Conservation (phyloP, 2,797 vertebrate genomes). For the Aphelocoma californica region DNA sequence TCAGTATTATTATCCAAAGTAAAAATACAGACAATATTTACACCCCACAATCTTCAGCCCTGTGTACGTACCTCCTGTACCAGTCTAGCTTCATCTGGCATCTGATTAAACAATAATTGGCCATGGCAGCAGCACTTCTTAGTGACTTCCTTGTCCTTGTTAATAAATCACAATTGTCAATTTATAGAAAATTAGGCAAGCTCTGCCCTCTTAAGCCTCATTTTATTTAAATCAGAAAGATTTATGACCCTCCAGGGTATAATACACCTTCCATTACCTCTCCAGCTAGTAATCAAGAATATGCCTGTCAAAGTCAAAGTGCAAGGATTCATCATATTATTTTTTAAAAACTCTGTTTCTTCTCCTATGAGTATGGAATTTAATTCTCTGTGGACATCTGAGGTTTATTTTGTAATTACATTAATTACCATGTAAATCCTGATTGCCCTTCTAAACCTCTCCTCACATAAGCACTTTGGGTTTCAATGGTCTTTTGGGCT, state of each 20-base stretch:
- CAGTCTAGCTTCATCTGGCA: conserved; percentile 5
- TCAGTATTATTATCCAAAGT: not conserved
- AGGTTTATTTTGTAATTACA: conserved; percentile 56
- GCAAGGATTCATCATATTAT: conserved; percentile 21
- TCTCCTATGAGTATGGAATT: not conserved
- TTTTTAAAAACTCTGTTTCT: conserved; percentile 29
- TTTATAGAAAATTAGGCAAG: conserved; percentile 51
- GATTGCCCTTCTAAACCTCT: conserved; percentile 30
- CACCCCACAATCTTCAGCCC: not conserved
- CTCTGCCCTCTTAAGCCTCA: conserved; percentile 56
- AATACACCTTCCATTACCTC: conserved; percentile 38
- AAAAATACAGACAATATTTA: not conserved
- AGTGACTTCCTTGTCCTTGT: conserved; percentile 65
- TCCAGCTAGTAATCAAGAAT: conserved; percentile 51
- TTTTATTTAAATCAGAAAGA: conserved; percentile 68
- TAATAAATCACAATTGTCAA: conserved; percentile 68
- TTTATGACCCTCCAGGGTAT: conserved; percentile 36
- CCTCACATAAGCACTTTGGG: not conserved
- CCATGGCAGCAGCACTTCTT: conserved; percentile 54
- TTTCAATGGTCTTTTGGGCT: conserved; percentile 13
- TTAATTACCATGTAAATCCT: conserved; percentile 29
- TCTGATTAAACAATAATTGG: conserved; percentile 35
- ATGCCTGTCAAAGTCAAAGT: conserved; percentile 47
- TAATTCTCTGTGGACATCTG: not conserved
- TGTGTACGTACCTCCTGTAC: not conserved